Evolutionary conservation across 2,113 vertebrate genomes (phyloP).

Genomic region (Solea solea): DNA sequence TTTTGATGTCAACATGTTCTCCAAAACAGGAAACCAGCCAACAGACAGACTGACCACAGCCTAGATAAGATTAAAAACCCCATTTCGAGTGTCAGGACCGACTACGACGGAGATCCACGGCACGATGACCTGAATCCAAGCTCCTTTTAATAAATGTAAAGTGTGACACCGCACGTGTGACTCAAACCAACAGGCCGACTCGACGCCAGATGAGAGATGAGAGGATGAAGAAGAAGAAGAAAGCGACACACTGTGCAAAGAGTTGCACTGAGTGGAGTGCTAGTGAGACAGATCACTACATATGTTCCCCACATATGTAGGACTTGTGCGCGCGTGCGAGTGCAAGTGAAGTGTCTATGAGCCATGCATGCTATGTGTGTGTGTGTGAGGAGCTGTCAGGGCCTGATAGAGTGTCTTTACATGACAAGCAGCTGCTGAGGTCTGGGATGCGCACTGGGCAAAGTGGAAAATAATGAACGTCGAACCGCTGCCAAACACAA

Average conservation of each 20-base stretch:
- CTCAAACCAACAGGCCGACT: slow-evolving; percentile 52
- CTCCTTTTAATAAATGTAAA: slow-evolving; percentile 38
- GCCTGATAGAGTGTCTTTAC: slow-evolving; percentile 94
- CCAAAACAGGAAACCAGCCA: slow-evolving; percentile 71
- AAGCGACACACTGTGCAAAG: slow-evolving; percentile 56
- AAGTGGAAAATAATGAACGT: slow-evolving; percentile 91
- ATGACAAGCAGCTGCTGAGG: slow-evolving; percentile 95
- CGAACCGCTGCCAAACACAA: slow-evolving; percentile 85
- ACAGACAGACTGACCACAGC: slow-evolving; percentile 67
- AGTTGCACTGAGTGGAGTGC: slow-evolving; percentile 58
- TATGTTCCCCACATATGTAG: slow-evolving; percentile 78
- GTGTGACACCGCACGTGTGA: slow-evolving; percentile 55
- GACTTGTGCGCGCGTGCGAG: slow-evolving; percentile 10
- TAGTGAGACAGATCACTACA: slow-evolving; percentile 79
- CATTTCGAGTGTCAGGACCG: slow-evolving; percentile 21
- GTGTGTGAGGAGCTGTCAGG: slow-evolving; percentile 88
- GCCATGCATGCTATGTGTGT: slow-evolving; percentile 50
- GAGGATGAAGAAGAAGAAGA: slow-evolving; percentile 64
- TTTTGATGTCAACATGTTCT: slow-evolving; percentile 62
- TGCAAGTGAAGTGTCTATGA: slow-evolving; percentile 65
- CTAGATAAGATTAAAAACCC: slow-evolving; percentile 60
- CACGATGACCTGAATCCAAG: slow-evolving; percentile 19
- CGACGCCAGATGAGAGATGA: slow-evolving; percentile 68
- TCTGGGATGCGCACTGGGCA: slow-evolving; percentile 87
- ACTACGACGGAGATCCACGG: slow-evolving; percentile 20